phyloP scores from a whole-genome alignment of 1,140 invertebrate species.

The Dendroctonus ponderosae region DNA sequence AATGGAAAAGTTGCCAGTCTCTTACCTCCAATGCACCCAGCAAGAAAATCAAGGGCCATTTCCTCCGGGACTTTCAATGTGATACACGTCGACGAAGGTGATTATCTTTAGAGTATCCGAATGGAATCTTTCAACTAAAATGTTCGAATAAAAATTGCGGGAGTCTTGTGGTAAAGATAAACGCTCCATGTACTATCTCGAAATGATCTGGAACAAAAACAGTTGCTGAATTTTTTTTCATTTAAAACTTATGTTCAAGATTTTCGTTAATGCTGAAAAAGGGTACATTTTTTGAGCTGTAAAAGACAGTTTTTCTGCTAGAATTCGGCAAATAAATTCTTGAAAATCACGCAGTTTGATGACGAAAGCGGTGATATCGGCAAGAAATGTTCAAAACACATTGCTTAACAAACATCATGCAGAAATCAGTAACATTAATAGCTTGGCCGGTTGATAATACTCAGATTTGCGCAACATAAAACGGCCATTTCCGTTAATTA shows the following conservation, averaged over 20 bases:
- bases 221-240: not conserved
- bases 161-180: slow-evolving; percentile 18
- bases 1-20: too few relatives aligned
- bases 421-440: too few relatives aligned
- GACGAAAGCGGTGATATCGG: too few relatives aligned
- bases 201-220: slow-evolving; percentile 25
- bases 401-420: too few relatives aligned
- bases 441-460: too few relatives aligned
- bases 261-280: not conserved
- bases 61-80: slow-evolving; percentile 46
- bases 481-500: too few relatives aligned
- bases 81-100: slow-evolving; percentile 44
- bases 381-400: too few relatives aligned
- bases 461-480: too few relatives aligned
- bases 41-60: slow-evolving; percentile 78
- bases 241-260: too few relatives aligned
- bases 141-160: slow-evolving; percentile 3
- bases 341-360: too few relatives aligned
- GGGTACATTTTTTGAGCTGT: too few relatives aligned
- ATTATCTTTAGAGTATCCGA: slow-evolving; percentile 32
- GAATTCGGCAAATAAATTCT: too few relatives aligned
- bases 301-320: not conserved
- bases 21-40: slow-evolving; percentile 78
- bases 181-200: slow-evolving; percentile 36
- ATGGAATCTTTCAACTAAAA: slow-evolving; percentile 18